Base-by-base conservation (phyloP, 2,797 vertebrate genomes). In the Chaunax sp. region DNA sequence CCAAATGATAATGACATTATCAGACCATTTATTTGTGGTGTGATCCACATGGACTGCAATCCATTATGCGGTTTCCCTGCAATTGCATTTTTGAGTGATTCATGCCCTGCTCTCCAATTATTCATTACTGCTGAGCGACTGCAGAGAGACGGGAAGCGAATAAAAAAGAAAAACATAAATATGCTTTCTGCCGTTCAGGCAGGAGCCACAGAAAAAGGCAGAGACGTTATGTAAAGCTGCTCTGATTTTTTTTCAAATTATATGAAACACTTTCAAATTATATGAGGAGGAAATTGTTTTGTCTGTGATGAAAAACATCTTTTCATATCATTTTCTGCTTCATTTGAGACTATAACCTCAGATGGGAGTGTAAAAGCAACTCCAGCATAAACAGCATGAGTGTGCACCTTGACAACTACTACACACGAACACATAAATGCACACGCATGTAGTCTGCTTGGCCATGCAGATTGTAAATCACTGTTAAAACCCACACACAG, bases 1-100 rank as follows among this genome's bases (percentile, higher is more conserved):
- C 74, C 69, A 77, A 86, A 90, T 72, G 79, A 90, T 91, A 86
- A 88, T 85, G 88, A 87, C 83, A 89, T 92, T 88, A 90, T 90
- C 83, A 87, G 78, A 84, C 57, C 84, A 78, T 91, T 92, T 89
- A 89, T 91, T 91, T 89, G 87, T 78, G 74, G 60, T 77, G 82
- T 80, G 78, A 91, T 90, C 86, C 81, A 75, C 59, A 84, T 77
- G 86, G 81, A 85, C 77, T 70, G 49, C 41, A 73, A 86, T 82
- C 80, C 69, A 90, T 91, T 89, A 85, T 68, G 71, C 50, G 56
- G 72, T 83, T 86, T 88, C 75, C 68, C 71, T 49, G 69, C 75
- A 80, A 90, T 86, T 85, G 81, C 83, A 84, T 90, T 87, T 87
- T 78, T 76, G 82, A 90, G 79, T 64, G 77, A 87, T 88, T 91